Percentiles rank a stretch among this genome's conserved stretches.
These are phyloP conservation scores for Cydia pomonella DNA, from an alignment of 1,140 invertebrate species.

Conservation along the genomic window DNA sequence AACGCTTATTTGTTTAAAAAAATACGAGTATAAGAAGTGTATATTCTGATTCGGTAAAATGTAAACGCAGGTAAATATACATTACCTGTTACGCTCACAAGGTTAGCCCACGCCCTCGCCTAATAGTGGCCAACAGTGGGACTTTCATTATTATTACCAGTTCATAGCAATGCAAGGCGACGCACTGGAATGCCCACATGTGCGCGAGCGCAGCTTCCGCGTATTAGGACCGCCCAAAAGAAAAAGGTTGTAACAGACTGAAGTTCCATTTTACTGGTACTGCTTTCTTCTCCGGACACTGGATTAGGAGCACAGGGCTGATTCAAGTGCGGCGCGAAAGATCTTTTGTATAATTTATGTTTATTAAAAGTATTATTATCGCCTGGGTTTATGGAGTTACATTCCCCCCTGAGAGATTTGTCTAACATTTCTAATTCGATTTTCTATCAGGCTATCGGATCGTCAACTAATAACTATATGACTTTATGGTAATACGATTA, in stretches of 20 bases:
- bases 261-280: background rate
- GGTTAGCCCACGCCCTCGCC: background rate
- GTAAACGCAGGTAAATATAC: background rate
- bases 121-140: background rate
- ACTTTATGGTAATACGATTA: too few relatives aligned
- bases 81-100: background rate
- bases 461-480: too few relatives aligned
- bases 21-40: background rate
- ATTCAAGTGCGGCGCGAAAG: background rate
- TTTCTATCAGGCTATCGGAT: too few relatives aligned
- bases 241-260: background rate
- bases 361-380: conserved; percentile 6
- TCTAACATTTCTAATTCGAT: background rate
- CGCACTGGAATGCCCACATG: conserved; percentile 10
- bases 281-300: background rate
- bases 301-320: background rate
- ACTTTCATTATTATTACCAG: conserved; percentile 12
- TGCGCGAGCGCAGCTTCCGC: conserved; percentile 38
- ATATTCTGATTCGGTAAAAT: background rate
- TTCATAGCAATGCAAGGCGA: conserved; percentile 3
- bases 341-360: conserved; percentile 2
- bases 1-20: background rate
- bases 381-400: background rate
- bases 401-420: background rate
- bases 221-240: conserved; percentile 30